Base-by-base conservation (phyloP, 2,113 vertebrate species). In the Oreocharis arfaki region DNA sequence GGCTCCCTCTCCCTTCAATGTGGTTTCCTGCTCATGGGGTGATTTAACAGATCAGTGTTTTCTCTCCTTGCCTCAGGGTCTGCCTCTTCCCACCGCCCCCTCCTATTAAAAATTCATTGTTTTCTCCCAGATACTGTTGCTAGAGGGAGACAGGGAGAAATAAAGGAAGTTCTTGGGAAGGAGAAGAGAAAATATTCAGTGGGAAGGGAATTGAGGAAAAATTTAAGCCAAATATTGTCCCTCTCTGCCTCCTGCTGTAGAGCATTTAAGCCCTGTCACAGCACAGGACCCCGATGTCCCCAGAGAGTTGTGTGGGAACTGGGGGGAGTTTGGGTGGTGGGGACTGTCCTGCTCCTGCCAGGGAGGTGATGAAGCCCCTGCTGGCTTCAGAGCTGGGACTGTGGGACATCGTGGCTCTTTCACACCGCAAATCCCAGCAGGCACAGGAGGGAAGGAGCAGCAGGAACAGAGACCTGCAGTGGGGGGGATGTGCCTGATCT, bases 71-170 rank as follows among this genome's bases (percentile, higher is more conserved):
- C 95, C 85, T 90, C 49, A 35, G 88, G 95, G 76, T 88, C 90
- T 94, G 49, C 68, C 22, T 84, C 78, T 90, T 83, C 56, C 55
- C 27, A 21, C 80, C 60, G 0, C 90, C 88, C 73, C 50, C 87
- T 88, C 55, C 68, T 87, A 93, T 96, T 93, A 88, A 96, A 95
- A 96, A 97, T 96, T 89, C 92, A 94, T 93, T 76, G 52, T 80
- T 94, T 94, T 84, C 85, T 88, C 87, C 76, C 64, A 86, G 92
- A 85, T 90, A 30, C 82, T 5, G 64, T 88, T 96, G 93, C 92
- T 91, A 85, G 78, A 96, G 89, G 94, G 87, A 90, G 83, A 80
- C 3, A 28, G 71, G 59, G 59, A 92, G 73, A 64, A 87, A 84
- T 78, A 53, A 70, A 78, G 65, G 52, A 84, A 65, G 35, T 64